Conservation (phyloP, 2,113 vertebrate species). For the Gasterosteus nipponicus region DNA sequence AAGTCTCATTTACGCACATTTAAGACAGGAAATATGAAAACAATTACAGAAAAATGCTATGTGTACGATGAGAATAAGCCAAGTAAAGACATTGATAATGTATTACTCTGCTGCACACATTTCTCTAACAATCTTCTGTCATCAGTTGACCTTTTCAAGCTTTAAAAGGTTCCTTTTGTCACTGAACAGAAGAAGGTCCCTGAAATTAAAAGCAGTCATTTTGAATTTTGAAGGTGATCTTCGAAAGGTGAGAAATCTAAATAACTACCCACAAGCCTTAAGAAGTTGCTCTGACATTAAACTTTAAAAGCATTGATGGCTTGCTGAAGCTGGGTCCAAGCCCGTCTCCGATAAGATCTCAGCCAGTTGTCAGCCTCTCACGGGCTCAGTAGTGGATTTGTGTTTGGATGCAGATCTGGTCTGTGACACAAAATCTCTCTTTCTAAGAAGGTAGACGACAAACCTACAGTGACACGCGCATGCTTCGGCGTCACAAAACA, state of each 20-base stretch:
- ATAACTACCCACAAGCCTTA: not conserved
- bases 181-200: not conserved
- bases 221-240: not conserved
- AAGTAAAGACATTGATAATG: not conserved
- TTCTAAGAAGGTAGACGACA: not conserved
- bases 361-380: conserved; percentile 28
- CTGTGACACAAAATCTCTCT: conserved; percentile 26
- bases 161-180: not conserved
- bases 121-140: not conserved
- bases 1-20: not conserved
- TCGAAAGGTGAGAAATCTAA: conserved; percentile 8
- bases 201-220: conserved; percentile 1
- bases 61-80: not conserved
- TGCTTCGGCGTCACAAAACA: not conserved
- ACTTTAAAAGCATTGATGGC: conserved; percentile 18
- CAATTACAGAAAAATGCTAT: not conserved
- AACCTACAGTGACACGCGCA: not conserved
- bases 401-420: conserved; percentile 24
- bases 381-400: conserved; percentile 12
- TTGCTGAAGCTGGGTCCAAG: conserved; percentile 13
- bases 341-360: conserved; percentile 3
- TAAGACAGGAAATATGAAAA: not conserved
- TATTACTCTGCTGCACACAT: not conserved
- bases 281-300: conserved; percentile 22
- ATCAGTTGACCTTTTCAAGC: not conserved